phyloP scores from a whole-genome alignment of 37 sponge, comb jelly and placozoan species.

The Crambe crambe region DNA sequence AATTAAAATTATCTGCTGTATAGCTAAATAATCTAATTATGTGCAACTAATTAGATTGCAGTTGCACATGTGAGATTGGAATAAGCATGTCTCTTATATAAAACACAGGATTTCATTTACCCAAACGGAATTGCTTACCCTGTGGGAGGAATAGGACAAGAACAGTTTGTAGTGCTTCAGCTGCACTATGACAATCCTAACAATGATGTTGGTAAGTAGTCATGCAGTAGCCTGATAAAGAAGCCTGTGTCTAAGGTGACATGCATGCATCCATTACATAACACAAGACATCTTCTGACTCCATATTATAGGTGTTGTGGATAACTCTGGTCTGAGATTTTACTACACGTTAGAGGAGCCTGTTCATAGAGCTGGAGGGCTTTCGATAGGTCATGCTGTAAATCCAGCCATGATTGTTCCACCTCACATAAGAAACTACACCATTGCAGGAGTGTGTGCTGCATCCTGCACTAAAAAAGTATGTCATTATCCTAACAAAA shows the following conservation, averaged over 20 bases:
- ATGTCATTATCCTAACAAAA: not conserved
- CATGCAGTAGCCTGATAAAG: too few relatives aligned
- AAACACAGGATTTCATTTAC: conserved; percentile 49
- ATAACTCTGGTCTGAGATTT: conserved; percentile 47
- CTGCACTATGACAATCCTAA: conserved; percentile 77
- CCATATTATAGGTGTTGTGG: conserved; percentile 29
- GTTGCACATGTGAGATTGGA: not conserved
- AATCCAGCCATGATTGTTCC: too few relatives aligned
- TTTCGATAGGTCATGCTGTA: too few relatives aligned
- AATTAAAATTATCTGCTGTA: too few relatives aligned
- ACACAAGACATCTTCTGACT: not conserved
- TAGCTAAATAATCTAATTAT: too few relatives aligned
- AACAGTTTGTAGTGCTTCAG: conserved; percentile 34
- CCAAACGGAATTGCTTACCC: conserved; percentile 67
- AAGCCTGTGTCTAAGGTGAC: too few relatives aligned
- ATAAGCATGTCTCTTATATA: not conserved
- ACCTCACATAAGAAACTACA: too few relatives aligned
- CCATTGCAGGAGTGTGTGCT: too few relatives aligned
- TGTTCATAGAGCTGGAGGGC: conserved; percentile 34
- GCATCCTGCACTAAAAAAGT: too few relatives aligned
- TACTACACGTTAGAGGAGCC: conserved; percentile 17
- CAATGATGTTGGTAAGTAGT: not conserved
- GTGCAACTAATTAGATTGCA: not conserved
- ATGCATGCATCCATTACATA: not conserved
- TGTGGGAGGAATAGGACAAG: conserved; percentile 57